A percentile compares a stretch with the other conserved stretches of the same genome.
These are phyloP conservation scores for Onychorhynchus coronatus DNA, from an alignment of 2,113 vertebrate genomes.

Conservation along the genomic window DNA sequence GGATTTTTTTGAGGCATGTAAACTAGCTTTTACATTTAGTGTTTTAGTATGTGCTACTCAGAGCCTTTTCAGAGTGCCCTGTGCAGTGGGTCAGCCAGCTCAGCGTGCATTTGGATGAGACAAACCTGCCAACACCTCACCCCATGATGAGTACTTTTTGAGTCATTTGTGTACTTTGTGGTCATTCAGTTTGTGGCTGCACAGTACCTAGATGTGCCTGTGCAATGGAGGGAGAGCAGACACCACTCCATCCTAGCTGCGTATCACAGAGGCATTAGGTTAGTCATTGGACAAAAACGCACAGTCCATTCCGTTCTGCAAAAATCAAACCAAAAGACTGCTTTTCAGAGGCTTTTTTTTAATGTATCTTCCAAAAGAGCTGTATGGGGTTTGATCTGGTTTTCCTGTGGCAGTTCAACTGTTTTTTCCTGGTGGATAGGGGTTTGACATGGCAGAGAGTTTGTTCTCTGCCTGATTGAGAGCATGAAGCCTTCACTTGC, in stretches of 20 bases:
- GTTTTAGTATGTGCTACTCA: not conserved
- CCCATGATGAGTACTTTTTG: not conserved
- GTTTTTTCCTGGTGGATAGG: not conserved
- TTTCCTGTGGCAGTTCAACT: not conserved
- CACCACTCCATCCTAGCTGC: not conserved
- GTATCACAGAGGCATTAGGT: accelerated
- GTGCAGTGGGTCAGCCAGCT: accelerated
- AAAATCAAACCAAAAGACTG: not conserved
- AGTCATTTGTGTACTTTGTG: too few relatives aligned
- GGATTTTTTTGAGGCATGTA: not conserved
- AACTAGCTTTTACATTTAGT: not conserved
- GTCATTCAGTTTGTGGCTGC: not conserved
- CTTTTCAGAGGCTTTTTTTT: not conserved
- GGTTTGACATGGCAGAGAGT: not conserved
- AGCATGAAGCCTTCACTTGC: not conserved
- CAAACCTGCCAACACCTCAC: not conserved
- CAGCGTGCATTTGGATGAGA: not conserved
- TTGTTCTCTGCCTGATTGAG: not conserved
- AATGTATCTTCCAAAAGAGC: not conserved
- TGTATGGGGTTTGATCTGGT: not conserved
- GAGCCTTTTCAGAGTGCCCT: not conserved
- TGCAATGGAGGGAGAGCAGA: not conserved
- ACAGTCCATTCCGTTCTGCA: not conserved
- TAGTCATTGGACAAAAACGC: not conserved
- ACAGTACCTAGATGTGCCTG: not conserved